Conservation (phyloP, 2,797 vertebrate species). For the Phoxinus dragarum region DNA sequence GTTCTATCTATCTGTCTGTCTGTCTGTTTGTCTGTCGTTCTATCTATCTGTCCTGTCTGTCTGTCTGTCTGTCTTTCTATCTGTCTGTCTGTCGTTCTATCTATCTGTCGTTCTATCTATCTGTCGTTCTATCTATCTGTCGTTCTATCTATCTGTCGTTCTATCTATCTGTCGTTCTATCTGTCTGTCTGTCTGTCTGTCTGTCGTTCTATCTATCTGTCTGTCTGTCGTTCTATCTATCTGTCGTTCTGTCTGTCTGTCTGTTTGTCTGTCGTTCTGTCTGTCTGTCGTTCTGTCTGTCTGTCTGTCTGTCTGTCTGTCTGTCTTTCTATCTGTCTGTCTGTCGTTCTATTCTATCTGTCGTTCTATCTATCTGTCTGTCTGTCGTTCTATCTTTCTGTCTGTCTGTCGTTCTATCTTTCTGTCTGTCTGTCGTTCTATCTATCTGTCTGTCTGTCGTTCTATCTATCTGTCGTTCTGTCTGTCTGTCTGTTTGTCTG, state of each 20-base stretch:
- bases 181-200: too few relatives aligned
- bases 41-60: background rate
- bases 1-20: too few relatives aligned
- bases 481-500: too few relatives aligned
- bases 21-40: background rate
- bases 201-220: fast-evolving
- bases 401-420: background rate
- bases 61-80: background rate
- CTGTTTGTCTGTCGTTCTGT: fast-evolving
- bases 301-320: background rate
- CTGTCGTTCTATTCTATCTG: background rate
- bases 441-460: too few relatives aligned
- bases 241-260: fast-evolving
- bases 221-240: too few relatives aligned
- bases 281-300: too few relatives aligned
- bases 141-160: too few relatives aligned
- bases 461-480: too few relatives aligned
- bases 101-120: too few relatives aligned
- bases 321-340: background rate
- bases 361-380: background rate
- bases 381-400: background rate
- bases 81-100: too few relatives aligned
- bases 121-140: too few relatives aligned
- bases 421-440: background rate
- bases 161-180: too few relatives aligned